Conservation (phyloP, 2,888 invertebrate genomes). For the Thymelicus lineola region DNA sequence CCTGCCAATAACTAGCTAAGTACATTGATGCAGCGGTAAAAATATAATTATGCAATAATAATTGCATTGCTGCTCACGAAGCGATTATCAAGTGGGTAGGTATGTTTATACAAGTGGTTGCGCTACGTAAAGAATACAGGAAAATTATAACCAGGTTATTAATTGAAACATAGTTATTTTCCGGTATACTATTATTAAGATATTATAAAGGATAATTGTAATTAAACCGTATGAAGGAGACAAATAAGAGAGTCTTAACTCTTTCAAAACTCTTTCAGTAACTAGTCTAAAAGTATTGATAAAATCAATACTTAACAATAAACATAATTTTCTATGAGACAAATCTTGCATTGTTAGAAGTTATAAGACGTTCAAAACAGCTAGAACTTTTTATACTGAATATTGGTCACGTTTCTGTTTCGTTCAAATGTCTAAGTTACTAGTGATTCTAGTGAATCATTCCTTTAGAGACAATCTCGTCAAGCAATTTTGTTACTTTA, state of each 20-base stretch:
- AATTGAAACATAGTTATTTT: background rate
- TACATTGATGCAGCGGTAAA: background rate
- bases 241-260: too few species aligned
- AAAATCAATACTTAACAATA: too few species aligned
- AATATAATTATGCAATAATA: background rate
- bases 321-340: too few species aligned
- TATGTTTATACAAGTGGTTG: background rate
- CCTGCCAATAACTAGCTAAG: background rate
- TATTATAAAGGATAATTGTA: too few species aligned
- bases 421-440: background rate
- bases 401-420: background rate
- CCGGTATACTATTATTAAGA: too few species aligned
- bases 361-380: background rate
- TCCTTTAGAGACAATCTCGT: too few species aligned
- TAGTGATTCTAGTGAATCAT: too few species aligned
- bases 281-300: too few species aligned
- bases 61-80: conserved; percentile 2
- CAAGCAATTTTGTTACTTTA: too few species aligned
- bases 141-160: background rate
- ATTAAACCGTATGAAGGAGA: too few species aligned
- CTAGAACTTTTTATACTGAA: background rate
- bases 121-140: background rate
- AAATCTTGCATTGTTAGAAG: too few species aligned
- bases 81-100: background rate
- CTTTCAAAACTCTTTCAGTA: too few species aligned